Percentiles rank a stretch among this genome's conserved stretches.
These are phyloP conservation scores for Idaea aversata DNA, from an alignment of 2,888 invertebrate species.

Conservation along the genomic window DNA sequence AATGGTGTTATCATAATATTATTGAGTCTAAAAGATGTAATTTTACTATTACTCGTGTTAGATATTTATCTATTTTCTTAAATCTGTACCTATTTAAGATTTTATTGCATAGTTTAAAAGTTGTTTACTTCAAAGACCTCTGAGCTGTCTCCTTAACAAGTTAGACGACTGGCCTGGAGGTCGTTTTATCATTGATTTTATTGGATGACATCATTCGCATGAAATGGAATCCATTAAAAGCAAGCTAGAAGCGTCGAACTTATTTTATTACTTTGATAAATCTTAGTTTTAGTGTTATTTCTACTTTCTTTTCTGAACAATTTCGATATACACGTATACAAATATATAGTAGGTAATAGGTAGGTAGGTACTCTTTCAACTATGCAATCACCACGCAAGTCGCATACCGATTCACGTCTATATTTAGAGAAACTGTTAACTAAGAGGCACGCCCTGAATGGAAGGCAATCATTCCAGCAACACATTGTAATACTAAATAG, in stretches of 20 bases:
- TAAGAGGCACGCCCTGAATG: constrained; percentile 46
- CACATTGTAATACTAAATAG: constrained; percentile 36
- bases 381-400: constrained; percentile 9
- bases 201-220: constrained; percentile 43
- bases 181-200: constrained; percentile 23
- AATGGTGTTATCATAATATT: too few relatives aligned
- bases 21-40: too few relatives aligned
- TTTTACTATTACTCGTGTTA: too few relatives aligned
- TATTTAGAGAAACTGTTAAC: constrained; percentile 57
- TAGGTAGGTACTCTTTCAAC: background rate
- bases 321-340: too few relatives aligned
- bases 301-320: background rate
- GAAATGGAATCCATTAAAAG: background rate
- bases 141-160: background rate
- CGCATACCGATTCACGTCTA: constrained; percentile 58
- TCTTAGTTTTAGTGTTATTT: background rate
- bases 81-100: background rate
- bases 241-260: background rate
- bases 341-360: too few relatives aligned
- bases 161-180: background rate
- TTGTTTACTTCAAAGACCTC: constrained; percentile 1
- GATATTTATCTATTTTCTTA: background rate
- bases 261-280: background rate
- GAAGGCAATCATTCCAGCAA: constrained; percentile 34
- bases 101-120: background rate